These are phyloP conservation scores for Ypsolopha scabrella DNA, from an alignment of 2,888 invertebrate genomes.

Conservation along the genomic window DNA sequence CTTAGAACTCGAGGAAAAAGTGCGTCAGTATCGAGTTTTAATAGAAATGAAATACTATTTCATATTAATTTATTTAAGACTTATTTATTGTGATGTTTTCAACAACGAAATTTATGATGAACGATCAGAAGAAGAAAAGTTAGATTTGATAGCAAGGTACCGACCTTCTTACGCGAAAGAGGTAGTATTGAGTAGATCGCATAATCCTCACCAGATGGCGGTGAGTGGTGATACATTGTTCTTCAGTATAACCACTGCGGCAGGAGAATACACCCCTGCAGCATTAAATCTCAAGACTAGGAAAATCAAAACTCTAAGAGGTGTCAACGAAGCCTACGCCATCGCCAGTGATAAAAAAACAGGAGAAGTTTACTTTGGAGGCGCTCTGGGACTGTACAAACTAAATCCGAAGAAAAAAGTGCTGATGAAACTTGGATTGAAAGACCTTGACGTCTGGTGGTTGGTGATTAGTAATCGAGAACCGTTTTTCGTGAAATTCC, in stretches of 20 bases:
- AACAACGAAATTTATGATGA: too few species aligned
- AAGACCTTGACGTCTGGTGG: conserved; percentile 54
- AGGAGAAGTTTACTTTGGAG: conserved; percentile 45
- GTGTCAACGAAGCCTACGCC: conserved; percentile 52
- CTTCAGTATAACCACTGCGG: conserved; percentile 50
- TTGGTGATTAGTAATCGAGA: conserved; percentile 28
- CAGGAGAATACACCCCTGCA: conserved; percentile 45
- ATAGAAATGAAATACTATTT: too few species aligned
- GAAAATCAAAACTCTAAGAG: conserved; percentile 38
- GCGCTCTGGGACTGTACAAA: conserved; percentile 48
- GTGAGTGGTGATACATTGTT: conserved; percentile 40
- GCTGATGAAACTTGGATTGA: conserved; percentile 29
- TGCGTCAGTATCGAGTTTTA: too few species aligned
- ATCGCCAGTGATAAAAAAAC: conserved; percentile 27
- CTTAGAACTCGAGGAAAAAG: too few species aligned
- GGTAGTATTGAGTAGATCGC: conserved; percentile 28
- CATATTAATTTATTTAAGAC: too few species aligned
- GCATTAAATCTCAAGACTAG: conserved; percentile 31
- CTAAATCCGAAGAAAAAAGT: conserved; percentile 26
- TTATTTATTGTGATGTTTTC: too few species aligned
- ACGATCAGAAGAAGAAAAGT: neutral
- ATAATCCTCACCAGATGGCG: conserved; percentile 50
- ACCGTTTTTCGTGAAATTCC: conserved; percentile 48
- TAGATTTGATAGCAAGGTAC: neutral
- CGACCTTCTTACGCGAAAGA: conserved; percentile 30